phyloP scores from a whole-genome alignment of 2,888 invertebrate species.

The Volucella inanis region DNA sequence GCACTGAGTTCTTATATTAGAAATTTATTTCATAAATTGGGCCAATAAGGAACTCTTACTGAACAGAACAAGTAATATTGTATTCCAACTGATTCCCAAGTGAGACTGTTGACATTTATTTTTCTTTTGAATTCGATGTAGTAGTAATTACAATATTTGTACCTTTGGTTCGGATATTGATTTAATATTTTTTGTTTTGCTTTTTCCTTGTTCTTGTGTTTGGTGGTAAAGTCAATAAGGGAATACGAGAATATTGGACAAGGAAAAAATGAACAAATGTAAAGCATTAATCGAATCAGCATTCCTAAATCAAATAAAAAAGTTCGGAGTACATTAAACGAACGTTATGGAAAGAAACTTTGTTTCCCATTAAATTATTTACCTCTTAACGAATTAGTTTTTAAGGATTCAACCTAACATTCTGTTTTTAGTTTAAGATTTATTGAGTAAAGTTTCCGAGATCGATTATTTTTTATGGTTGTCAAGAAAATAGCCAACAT shows the following conservation, averaged over 20 bases:
- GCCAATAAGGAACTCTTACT: not conserved
- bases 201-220: not conserved
- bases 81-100: slow-evolving; percentile 21
- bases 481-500: no score
- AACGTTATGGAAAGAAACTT: slow-evolving; percentile 28
- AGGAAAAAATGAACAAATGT: slow-evolving; percentile 41
- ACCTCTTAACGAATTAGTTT: slow-evolving; percentile 22
- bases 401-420: slow-evolving; percentile 10
- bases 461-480: no score
- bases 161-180: slow-evolving; percentile 27
- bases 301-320: slow-evolving; percentile 44
- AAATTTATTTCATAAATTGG: slow-evolving; percentile 20
- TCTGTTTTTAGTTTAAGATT: not conserved
- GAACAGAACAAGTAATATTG: not conserved
- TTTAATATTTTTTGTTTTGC: not conserved
- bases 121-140: not conserved
- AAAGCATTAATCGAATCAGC: slow-evolving; percentile 54
- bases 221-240: slow-evolving; percentile 12
- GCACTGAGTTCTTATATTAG: not conserved
- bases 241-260: not conserved
- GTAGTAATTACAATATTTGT: slow-evolving; percentile 32
- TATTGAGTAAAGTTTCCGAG: no score
- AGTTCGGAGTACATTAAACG: slow-evolving; percentile 2
- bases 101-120: slow-evolving; percentile 12
- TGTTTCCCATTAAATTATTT: slow-evolving; percentile 25